These are phyloP conservation scores for Mactra quadrangularis DNA, from an alignment of 1,140 invertebrate genomes.

Conservation along the genomic window DNA sequence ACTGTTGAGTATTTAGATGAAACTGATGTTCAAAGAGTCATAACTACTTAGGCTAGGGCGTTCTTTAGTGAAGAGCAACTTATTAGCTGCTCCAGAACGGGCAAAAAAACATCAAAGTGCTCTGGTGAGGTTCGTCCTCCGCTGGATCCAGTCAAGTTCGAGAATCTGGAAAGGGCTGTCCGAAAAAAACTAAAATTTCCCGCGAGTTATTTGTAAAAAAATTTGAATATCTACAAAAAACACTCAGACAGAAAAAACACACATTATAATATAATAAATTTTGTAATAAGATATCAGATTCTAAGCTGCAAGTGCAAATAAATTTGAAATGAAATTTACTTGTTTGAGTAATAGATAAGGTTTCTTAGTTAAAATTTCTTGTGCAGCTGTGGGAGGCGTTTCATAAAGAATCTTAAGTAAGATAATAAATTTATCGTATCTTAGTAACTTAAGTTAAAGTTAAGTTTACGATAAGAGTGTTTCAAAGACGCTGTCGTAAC, in stretches of 20 bases:
- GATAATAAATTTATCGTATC: too few relatives aligned
- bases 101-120: conserved; percentile 32
- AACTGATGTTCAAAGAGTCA: conserved; percentile 6
- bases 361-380: conserved; percentile 2
- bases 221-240: conserved; percentile 34
- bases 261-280: too few relatives aligned
- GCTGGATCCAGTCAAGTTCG: neutral
- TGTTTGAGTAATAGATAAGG: conserved; percentile 5
- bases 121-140: conserved; percentile 14
- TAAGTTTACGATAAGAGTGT: too few relatives aligned
- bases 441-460: too few relatives aligned
- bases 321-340: conserved; percentile 3
- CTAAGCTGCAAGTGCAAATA: neutral
- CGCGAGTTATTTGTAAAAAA: conserved; percentile 16
- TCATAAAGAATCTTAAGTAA: too few relatives aligned
- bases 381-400: too few relatives aligned
- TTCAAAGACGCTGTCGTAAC: too few relatives aligned
- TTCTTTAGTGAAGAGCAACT: conserved; percentile 25
- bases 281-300: neutral
- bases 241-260: conserved; percentile 10
- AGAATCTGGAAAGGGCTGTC: conserved; percentile 11
- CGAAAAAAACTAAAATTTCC: neutral
- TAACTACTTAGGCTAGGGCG: conserved; percentile 1
- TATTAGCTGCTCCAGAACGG: conserved; percentile 6
- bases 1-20: conserved; percentile 17